Percentiles rank a stretch among this genome's conserved stretches.
These are phyloP conservation scores for Brotula barbata DNA, from an alignment of 2,797 vertebrate species.

Conservation along the genomic window DNA sequence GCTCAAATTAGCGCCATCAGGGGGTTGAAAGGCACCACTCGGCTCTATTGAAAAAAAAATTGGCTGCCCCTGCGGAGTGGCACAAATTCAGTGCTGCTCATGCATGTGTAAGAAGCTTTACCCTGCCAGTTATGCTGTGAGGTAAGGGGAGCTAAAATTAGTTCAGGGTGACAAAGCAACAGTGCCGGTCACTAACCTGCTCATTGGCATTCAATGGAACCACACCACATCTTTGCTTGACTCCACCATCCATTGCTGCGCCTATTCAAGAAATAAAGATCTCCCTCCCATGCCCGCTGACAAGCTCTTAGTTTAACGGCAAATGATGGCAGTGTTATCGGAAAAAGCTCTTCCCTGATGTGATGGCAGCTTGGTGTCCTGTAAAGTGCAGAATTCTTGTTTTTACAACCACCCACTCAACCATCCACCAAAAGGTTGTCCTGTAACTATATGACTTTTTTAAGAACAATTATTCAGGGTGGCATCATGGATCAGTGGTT, in stretches of 20 bases:
- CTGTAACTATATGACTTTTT: slow-evolving; percentile 71
- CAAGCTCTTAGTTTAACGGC: slow-evolving; percentile 68
- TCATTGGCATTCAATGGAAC: slow-evolving; percentile 45
- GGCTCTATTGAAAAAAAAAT: too few relatives aligned
- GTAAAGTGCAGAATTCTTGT: slow-evolving; percentile 62
- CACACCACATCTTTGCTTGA: slow-evolving; percentile 32
- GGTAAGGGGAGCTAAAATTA: slow-evolving; percentile 72
- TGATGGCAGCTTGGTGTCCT: slow-evolving; percentile 67
- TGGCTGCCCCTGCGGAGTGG: too few relatives aligned
- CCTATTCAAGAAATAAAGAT: slow-evolving; percentile 73
- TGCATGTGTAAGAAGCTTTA: too few relatives aligned
- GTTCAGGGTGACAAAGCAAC: slow-evolving; percentile 55
- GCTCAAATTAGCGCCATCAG: too few relatives aligned
- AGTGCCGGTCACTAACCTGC: slow-evolving; percentile 50
- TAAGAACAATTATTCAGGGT: slow-evolving; percentile 66
- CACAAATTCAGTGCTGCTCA: too few relatives aligned
- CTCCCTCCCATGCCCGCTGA: slow-evolving; percentile 60
- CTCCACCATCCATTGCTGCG: slow-evolving; percentile 39
- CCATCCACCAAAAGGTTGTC: slow-evolving; percentile 71
- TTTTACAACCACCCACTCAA: slow-evolving; percentile 75
- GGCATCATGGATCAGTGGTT: slow-evolving; percentile 58
- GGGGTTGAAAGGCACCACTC: too few relatives aligned
- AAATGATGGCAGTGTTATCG: slow-evolving; percentile 75
- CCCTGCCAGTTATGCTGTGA: slow-evolving; percentile 48
- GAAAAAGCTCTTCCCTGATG: slow-evolving; percentile 68